Conservation (phyloP, 2,113 vertebrate species). For the Desmodus rotundus region DNA sequence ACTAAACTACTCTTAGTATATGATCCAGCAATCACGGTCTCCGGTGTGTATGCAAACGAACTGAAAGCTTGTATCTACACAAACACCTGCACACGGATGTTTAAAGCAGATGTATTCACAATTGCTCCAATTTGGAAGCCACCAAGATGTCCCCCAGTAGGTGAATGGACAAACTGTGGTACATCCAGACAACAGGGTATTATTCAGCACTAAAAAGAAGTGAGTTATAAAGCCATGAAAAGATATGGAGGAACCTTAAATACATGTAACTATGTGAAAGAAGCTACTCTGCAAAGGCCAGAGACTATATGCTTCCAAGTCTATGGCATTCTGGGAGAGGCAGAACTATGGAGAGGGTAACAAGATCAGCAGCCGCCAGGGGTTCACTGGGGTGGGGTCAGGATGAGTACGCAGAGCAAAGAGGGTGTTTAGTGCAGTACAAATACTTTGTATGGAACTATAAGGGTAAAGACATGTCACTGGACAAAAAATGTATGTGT, state of each 20-base stretch:
- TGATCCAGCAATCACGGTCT: neutral
- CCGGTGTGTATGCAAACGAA: neutral
- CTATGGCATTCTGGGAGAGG: neutral
- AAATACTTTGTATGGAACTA: neutral
- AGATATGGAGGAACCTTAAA: neutral
- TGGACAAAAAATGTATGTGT: neutral
- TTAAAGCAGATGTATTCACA: neutral
- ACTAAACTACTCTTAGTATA: neutral
- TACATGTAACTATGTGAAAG: neutral
- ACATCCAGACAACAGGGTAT: neutral
- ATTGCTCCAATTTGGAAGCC: neutral
- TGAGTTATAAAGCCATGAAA: neutral
- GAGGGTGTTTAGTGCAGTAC: neutral
- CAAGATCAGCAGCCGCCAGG: neutral
- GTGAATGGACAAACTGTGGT: neutral
- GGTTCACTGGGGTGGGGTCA: neutral
- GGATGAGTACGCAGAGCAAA: neutral
- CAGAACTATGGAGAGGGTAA: neutral
- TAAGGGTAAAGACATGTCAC: neutral
- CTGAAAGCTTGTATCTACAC: neutral
- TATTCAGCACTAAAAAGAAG: neutral
- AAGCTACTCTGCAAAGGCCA: neutral
- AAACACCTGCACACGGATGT: neutral
- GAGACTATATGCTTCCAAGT: neutral
- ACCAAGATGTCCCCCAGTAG: neutral